Evolutionary conservation across 1,140 invertebrate species (phyloP).

Genomic region (Belonocnema kinseyi): DNA sequence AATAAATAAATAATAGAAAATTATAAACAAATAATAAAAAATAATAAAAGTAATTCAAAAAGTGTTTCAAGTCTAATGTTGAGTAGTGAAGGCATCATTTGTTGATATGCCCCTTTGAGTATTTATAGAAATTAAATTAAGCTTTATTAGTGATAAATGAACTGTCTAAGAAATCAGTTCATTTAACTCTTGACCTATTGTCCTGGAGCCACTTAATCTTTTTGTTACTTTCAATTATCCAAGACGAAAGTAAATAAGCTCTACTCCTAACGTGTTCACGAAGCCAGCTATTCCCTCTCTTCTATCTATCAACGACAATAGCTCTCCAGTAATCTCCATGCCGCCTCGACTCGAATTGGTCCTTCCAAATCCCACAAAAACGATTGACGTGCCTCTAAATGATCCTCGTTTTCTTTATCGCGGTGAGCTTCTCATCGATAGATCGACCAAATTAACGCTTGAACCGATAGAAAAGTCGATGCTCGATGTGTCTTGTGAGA

Average conservation of each 20-base stretch:
- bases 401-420: not conserved
- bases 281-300: not conserved
- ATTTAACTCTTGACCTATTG: too few relatives aligned
- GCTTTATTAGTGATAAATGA: too few relatives aligned
- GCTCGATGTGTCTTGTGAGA: not conserved
- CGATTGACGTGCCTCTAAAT: conserved; percentile 31
- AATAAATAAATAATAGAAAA: too few relatives aligned
- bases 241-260: not conserved
- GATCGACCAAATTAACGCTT: conserved; percentile 52
- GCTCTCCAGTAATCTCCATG: conserved; percentile 1
- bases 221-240: not conserved
- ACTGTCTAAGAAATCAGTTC: too few relatives aligned
- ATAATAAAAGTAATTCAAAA: too few relatives aligned
- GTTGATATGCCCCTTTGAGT: too few relatives aligned
- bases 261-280: too few relatives aligned
- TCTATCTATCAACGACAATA: not conserved
- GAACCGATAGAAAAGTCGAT: not conserved
- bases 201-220: not conserved
- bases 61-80: too few relatives aligned
- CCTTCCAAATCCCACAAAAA: conserved; percentile 44
- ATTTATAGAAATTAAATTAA: too few relatives aligned
- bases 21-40: too few relatives aligned
- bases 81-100: too few relatives aligned
- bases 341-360: conserved; percentile 37
- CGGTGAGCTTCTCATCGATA: not conserved